Evolutionary conservation across 2,888 invertebrate genomes (phyloP).

Genomic region (Lymantria monacha): DNA sequence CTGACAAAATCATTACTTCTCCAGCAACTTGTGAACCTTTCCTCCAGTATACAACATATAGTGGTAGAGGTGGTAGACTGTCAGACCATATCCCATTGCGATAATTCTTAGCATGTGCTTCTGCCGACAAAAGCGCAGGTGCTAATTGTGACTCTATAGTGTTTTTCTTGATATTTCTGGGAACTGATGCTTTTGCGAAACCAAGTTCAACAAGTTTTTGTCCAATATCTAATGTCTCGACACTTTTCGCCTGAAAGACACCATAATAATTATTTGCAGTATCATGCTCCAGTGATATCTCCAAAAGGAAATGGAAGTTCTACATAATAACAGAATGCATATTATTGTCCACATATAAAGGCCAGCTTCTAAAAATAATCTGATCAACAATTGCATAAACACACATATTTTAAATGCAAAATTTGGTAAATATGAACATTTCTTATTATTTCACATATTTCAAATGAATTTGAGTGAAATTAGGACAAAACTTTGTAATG

Average conservation of each 20-base stretch:
- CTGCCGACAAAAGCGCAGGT: constrained; percentile 61
- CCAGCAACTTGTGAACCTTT: constrained; percentile 51
- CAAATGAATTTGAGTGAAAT: too few species aligned
- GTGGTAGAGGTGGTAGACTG: constrained; percentile 63
- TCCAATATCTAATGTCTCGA: constrained; percentile 68
- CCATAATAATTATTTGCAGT: constrained; percentile 1
- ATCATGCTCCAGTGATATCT: too few species aligned
- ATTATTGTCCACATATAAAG: too few species aligned
- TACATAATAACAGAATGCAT: too few species aligned
- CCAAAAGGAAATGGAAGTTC: too few species aligned
- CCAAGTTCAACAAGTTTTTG: constrained; percentile 75
- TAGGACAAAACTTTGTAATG: too few species aligned
- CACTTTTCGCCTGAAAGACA: constrained; percentile 60
- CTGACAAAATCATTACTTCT: constrained; percentile 41
- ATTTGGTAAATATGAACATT: too few species aligned
- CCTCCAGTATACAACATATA: constrained; percentile 63
- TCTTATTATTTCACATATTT: too few species aligned
- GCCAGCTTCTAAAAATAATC: too few species aligned
- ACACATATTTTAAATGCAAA: too few species aligned
- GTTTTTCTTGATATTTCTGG: constrained; percentile 55
- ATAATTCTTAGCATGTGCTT: constrained; percentile 60
- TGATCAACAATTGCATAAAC: too few species aligned
- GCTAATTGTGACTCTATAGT: constrained; percentile 66
- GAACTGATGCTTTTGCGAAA: constrained; percentile 67
- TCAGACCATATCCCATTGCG: constrained; percentile 76